Evolutionary conservation across 2,113 vertebrate species (phyloP).

Genomic region (Apodemus sylvaticus): DNA sequence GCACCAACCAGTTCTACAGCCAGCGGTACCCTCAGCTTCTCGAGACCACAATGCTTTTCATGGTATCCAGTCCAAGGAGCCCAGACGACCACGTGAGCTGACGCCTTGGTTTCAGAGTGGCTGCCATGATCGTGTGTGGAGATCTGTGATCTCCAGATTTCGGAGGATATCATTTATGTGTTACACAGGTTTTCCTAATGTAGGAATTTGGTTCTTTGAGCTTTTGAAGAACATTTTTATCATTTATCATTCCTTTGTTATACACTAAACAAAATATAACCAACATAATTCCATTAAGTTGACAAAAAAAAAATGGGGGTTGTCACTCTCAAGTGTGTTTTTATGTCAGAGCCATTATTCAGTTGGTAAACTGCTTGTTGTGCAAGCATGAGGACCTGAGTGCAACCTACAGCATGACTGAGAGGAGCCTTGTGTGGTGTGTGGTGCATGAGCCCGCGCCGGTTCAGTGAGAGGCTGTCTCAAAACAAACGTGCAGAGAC

Average conservation of each 20-base stretch:
- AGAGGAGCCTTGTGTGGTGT: not conserved
- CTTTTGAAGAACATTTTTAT: not conserved
- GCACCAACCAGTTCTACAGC: not conserved
- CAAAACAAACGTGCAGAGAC: not conserved
- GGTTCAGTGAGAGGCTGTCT: not conserved
- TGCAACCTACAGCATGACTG: too few relatives aligned
- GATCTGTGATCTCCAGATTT: not conserved
- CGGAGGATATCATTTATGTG: not conserved
- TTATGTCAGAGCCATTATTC: not conserved
- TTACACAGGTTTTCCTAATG: not conserved
- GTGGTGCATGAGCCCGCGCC: not conserved
- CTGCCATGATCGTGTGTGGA: not conserved
- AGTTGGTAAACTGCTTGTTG: not conserved
- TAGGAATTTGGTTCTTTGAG: not conserved
- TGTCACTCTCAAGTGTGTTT: not conserved
- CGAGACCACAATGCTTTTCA: not conserved
- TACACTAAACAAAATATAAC: not conserved
- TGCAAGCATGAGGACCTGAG: not conserved
- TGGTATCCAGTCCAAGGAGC: not conserved
- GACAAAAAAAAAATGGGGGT: not conserved
- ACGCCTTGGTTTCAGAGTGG: not conserved
- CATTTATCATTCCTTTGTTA: conserved; percentile 4
- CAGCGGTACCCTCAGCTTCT: not conserved
- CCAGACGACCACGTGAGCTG: not conserved
- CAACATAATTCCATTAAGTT: not conserved